A percentile compares a stretch with the other conserved stretches of the same genome.
Evolutionary conservation across 2,797 vertebrate genomes (phyloP).

Genomic region (Helicolenus hilgendorfi): DNA sequence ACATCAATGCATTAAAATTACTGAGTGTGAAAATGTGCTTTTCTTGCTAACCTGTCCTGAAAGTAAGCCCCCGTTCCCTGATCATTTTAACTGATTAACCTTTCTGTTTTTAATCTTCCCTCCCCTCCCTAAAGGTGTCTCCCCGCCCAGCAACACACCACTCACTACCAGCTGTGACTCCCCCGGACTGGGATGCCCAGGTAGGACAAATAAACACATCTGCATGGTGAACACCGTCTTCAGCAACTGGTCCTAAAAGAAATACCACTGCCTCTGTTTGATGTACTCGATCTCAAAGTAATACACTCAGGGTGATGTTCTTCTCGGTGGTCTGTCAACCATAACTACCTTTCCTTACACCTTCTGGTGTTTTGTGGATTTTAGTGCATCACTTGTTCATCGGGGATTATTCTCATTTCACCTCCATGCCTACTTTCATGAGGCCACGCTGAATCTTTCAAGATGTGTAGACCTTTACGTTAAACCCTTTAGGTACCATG

Average conservation of each 20-base stretch:
- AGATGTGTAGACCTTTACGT: neutral
- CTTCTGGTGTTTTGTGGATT: neutral
- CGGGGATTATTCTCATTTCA: neutral
- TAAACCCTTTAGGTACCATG: neutral
- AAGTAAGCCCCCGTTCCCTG: neutral
- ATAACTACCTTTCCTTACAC: neutral
- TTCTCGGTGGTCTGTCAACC: neutral
- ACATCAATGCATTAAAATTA: neutral
- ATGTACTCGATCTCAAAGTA: neutral
- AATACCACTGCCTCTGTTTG: neutral
- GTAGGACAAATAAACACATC: constrained; percentile 52
- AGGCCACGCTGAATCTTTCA: neutral
- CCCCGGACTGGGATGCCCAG: constrained; percentile 72
- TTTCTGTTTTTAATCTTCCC: constrained; percentile 16
- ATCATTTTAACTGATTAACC: neutral
- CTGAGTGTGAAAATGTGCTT: neutral
- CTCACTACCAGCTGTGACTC: constrained; percentile 64
- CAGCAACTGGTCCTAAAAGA: neutral
- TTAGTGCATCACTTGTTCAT: neutral
- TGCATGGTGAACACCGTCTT: neutral
- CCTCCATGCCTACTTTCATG: neutral
- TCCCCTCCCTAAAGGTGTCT: constrained; percentile 42
- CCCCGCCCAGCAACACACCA: constrained; percentile 37
- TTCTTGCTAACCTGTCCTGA: neutral
- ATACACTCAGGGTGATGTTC: neutral